These are phyloP conservation scores for Lycia hirtaria DNA, from an alignment of 2,888 invertebrate genomes.

Conservation along the genomic window DNA sequence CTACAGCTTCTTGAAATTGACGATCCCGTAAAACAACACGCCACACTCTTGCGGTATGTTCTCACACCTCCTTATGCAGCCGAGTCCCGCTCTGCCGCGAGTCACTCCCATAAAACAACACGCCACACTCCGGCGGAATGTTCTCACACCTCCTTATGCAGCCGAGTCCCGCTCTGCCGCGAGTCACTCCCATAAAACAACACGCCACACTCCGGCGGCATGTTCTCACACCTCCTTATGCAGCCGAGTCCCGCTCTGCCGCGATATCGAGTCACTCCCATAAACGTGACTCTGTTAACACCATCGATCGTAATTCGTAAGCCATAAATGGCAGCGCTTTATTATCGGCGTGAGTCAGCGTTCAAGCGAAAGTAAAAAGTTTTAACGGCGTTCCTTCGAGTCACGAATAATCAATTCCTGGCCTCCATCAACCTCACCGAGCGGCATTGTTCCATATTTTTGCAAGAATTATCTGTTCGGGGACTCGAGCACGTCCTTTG, in stretches of 20 bases:
- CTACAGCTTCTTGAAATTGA: too few relatives aligned
- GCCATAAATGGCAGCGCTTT: conserved; percentile 20
- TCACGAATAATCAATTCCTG: conserved; percentile 30
- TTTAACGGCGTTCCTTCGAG: conserved; percentile 12
- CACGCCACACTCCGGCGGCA: background rate
- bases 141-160: background rate
- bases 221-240: conserved; percentile 17
- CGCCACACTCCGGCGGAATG: too few relatives aligned
- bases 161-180: too few relatives aligned
- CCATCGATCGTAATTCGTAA: conserved; percentile 38
- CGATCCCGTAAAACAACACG: too few relatives aligned
- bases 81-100: too few relatives aligned
- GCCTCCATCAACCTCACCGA: conserved; percentile 20
- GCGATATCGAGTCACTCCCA: conserved; percentile 38
- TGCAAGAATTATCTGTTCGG: conserved; percentile 28
- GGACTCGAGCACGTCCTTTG: conserved; percentile 33
- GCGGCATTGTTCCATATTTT: conserved; percentile 32
- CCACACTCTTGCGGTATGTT: too few relatives aligned
- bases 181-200: background rate
- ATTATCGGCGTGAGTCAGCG: conserved; percentile 25
- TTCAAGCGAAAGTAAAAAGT: conserved; percentile 14
- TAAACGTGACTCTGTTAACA: conserved; percentile 40
- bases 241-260: conserved; percentile 16
- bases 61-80: background rate
- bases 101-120: too few relatives aligned